phyloP scores from a whole-genome alignment of 2,113 vertebrate genomes.

The Heloderma charlesbogerti region DNA sequence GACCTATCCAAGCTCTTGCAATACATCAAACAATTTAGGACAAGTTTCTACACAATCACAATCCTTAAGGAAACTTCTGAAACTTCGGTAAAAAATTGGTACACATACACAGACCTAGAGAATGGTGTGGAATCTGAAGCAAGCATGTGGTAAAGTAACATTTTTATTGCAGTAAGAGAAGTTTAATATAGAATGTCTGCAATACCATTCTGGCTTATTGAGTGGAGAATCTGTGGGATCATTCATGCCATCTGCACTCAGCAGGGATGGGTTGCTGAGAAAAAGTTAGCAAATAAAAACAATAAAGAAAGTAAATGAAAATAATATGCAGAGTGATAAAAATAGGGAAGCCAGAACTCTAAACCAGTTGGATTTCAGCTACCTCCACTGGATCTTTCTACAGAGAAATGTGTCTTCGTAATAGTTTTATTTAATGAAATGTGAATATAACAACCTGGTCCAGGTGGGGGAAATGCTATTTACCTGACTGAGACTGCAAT shows the following conservation, averaged over 20 bases:
- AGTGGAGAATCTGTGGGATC: constrained; percentile 38
- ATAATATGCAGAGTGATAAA: constrained; percentile 52
- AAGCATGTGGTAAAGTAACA: constrained; percentile 34
- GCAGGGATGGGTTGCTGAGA: constrained; percentile 28
- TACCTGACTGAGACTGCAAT: constrained; percentile 16
- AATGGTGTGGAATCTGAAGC: neutral
- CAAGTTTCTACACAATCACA: rapidly evolving
- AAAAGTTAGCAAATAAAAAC: constrained; percentile 54
- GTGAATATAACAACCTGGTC: constrained; percentile 27
- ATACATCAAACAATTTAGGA: neutral
- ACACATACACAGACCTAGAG: constrained; percentile 2
- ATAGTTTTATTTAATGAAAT: constrained; percentile 42
- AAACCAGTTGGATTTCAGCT: constrained; percentile 59
- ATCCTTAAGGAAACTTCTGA: constrained; percentile 13
- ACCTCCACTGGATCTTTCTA: constrained; percentile 40
- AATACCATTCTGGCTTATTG: constrained; percentile 42
- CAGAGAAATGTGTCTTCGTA: constrained; percentile 26
- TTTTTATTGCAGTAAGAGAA: constrained; percentile 6
- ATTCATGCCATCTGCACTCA: constrained; percentile 55
- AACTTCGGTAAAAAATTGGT: neutral
- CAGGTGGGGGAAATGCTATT: constrained; percentile 29
- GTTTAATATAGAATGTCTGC: constrained; percentile 27
- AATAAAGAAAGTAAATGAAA: constrained; percentile 61
- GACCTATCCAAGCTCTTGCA: neutral
- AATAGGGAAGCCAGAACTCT: constrained; percentile 42